Evolutionary conservation across 2,888 invertebrate genomes (phyloP).

Genomic region (Ceramica pisi): DNA sequence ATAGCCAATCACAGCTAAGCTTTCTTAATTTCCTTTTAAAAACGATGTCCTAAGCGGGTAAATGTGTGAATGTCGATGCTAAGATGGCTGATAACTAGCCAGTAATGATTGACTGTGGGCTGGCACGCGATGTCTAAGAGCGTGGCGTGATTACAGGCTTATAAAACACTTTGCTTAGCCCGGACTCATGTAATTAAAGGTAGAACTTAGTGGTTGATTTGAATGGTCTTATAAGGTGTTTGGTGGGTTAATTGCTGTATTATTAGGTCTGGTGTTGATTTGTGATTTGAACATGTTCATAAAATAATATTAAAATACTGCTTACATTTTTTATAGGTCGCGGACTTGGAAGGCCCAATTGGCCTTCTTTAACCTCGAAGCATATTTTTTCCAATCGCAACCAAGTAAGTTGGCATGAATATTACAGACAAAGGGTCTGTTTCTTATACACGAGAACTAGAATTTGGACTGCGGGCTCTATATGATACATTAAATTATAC

Average conservation of each 20-base stretch:
- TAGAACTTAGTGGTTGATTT: slow-evolving; percentile 9
- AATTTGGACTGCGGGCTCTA: no score
- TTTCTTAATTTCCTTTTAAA: slow-evolving; percentile 64
- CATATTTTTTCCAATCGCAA: background rate
- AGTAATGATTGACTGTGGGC: slow-evolving; percentile 46
- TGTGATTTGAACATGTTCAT: background rate
- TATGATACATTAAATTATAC: background rate
- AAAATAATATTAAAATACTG: no score
- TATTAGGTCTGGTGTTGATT: background rate
- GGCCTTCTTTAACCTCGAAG: no score
- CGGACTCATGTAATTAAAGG: slow-evolving; percentile 38
- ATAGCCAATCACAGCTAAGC: slow-evolving; percentile 45
- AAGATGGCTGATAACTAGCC: slow-evolving; percentile 52
- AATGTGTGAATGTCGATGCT: slow-evolving; percentile 50
- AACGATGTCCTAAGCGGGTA: slow-evolving; percentile 40
- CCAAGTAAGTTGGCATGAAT: background rate
- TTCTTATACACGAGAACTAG: no score
- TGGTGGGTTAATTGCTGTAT: background rate
- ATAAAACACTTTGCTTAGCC: slow-evolving; percentile 50
- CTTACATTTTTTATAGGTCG: no score
- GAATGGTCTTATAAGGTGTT: slow-evolving; percentile 17
- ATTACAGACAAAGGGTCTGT: background rate
- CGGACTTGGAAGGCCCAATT: no score
- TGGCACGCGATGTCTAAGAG: slow-evolving; percentile 55
- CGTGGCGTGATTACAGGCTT: slow-evolving; percentile 52